Evolutionary conservation across 2,888 invertebrate species (phyloP).

Genomic region (Amiota communis): DNA sequence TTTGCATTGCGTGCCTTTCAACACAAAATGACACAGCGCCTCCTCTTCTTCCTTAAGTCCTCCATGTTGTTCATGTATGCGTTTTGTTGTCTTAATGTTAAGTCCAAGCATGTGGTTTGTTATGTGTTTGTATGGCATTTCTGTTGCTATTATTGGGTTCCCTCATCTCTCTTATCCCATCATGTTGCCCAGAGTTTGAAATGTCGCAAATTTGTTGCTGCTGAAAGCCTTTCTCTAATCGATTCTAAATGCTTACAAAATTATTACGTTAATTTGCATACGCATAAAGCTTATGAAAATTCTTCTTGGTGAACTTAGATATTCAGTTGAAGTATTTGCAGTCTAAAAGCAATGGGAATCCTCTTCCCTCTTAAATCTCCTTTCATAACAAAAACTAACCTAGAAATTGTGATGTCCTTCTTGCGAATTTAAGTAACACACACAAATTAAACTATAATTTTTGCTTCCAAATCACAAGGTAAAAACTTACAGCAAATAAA

Average conservation of each 20-base stretch:
- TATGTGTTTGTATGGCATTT: not conserved
- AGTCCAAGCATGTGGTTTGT: slow-evolving; percentile 3
- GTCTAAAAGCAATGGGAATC: too few relatives aligned
- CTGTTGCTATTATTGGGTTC: not conserved
- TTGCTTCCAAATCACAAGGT: too few relatives aligned
- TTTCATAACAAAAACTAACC: too few relatives aligned
- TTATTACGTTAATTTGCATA: slow-evolving; percentile 47
- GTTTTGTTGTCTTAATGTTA: not conserved
- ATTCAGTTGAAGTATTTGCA: too few relatives aligned
- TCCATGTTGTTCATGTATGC: not conserved
- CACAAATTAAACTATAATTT: too few relatives aligned
- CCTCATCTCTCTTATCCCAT: too few relatives aligned
- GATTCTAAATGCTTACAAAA: slow-evolving; percentile 57
- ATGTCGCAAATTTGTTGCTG: slow-evolving; percentile 30
- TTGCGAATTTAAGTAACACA: too few relatives aligned
- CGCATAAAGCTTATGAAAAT: not conserved
- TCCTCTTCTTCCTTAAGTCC: slow-evolving; percentile 1
- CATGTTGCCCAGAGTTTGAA: not conserved
- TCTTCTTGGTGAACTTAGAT: too few relatives aligned
- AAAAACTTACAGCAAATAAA: too few relatives aligned
- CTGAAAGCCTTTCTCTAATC: slow-evolving; percentile 62
- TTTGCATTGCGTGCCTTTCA: slow-evolving; percentile 11
- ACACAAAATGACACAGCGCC: slow-evolving; percentile 13
- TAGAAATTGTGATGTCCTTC: too few relatives aligned
- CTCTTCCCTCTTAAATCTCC: too few relatives aligned